Percentiles rank a stretch among this genome's conserved stretches.
These are phyloP conservation scores for Coelinius sp. DNA, from an alignment of 2,888 invertebrate genomes.

Conservation along the genomic window DNA sequence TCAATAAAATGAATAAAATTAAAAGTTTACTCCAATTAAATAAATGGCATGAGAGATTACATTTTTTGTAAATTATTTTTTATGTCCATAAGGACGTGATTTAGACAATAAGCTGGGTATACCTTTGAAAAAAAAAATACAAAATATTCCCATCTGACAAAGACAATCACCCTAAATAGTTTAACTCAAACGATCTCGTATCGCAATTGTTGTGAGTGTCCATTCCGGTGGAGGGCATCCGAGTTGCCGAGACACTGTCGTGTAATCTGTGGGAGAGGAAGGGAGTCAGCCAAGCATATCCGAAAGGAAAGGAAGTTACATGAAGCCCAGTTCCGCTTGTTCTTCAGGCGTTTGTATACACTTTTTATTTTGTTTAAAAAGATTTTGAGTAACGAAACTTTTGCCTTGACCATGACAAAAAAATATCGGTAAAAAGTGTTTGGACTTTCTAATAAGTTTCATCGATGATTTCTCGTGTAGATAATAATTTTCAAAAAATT, in stretches of 20 bases:
- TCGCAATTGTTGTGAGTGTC: slow-evolving; percentile 59
- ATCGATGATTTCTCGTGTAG: neutral
- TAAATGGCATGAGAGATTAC: neutral
- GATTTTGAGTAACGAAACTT: slow-evolving; percentile 9
- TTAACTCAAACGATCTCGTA: slow-evolving; percentile 55
- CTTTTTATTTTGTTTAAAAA: slow-evolving; percentile 35
- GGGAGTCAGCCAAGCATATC: slow-evolving; percentile 66
- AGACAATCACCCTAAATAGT: slow-evolving; percentile 49
- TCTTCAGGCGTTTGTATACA: slow-evolving; percentile 64
- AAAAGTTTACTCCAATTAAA: too few relatives aligned
- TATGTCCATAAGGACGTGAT: neutral
- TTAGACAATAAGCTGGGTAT: neutral
- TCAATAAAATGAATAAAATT: too few relatives aligned
- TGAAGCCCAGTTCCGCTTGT: slow-evolving; percentile 71
- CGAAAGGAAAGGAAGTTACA: slow-evolving; percentile 69
- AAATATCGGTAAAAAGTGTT: neutral
- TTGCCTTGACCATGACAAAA: slow-evolving; percentile 20
- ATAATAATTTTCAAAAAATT: too few relatives aligned
- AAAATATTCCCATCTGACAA: slow-evolving; percentile 40
- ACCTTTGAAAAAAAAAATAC: neutral
- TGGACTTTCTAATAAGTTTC: slow-evolving; percentile 1
- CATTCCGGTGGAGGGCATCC: slow-evolving; percentile 33
- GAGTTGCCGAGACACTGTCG: slow-evolving; percentile 36
- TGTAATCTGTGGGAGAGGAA: slow-evolving; percentile 68
- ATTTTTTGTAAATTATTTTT: neutral